These are phyloP conservation scores for Eretmodus cyanostictus DNA, from an alignment of 2,113 vertebrate genomes.

Conservation along the genomic window DNA sequence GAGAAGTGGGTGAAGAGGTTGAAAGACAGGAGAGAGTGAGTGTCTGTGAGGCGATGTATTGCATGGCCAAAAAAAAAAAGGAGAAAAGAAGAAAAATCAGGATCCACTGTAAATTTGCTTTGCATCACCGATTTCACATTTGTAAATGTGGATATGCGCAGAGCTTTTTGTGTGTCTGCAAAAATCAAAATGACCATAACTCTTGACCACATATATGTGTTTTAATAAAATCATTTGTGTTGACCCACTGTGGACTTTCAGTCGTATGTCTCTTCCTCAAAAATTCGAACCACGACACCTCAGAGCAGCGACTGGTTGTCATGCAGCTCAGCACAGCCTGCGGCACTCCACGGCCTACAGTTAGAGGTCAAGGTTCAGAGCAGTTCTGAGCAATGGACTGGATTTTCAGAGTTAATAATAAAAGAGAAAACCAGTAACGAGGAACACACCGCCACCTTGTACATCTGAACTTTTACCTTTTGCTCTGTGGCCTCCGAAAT, in stretches of 20 bases:
- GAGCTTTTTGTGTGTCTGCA: not conserved
- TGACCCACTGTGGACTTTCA: too few relatives aligned
- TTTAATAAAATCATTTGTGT: too few relatives aligned
- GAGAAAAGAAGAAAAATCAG: not conserved
- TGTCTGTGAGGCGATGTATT: not conserved
- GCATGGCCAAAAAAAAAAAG: not conserved
- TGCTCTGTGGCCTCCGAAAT: not conserved
- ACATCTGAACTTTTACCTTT: constrained; percentile 22
- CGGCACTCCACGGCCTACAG: constrained; percentile 20
- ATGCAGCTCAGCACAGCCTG: constrained; percentile 7
- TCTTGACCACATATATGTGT: not conserved
- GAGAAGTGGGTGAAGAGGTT: not conserved
- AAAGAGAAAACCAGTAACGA: constrained; percentile 36
- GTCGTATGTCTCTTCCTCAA: too few relatives aligned
- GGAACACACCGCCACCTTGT: constrained; percentile 2
- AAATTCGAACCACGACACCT: not conserved
- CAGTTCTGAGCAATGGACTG: constrained; percentile 6
- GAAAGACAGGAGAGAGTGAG: not conserved
- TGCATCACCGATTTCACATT: not conserved
- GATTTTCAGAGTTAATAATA: constrained; percentile 28
- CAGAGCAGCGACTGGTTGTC: constrained; percentile 18
- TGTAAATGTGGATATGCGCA: not conserved
- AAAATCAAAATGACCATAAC: constrained; percentile 16
- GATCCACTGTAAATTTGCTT: constrained; percentile 41
- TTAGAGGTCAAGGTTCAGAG: constrained; percentile 32